Percentiles rank a stretch among this genome's conserved stretches.
These are phyloP conservation scores for Oryctolagus cuniculus DNA, from an alignment of 2,113 vertebrate species.

Conservation along the genomic window DNA sequence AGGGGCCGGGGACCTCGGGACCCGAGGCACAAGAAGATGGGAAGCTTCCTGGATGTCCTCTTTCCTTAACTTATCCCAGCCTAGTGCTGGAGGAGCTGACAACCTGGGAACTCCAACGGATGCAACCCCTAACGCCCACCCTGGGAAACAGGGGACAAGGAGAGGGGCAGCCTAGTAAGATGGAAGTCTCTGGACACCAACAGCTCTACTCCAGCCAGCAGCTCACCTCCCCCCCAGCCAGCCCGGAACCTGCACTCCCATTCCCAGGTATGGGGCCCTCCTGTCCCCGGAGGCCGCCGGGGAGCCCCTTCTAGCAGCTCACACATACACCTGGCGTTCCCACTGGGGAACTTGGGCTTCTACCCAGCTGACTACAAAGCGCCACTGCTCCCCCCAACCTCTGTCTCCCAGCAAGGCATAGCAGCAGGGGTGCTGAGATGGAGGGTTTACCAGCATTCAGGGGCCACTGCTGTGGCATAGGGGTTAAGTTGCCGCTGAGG, in stretches of 20 bases:
- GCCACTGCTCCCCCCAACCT: background rate
- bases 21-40: background rate
- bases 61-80: background rate
- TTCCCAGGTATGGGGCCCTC: background rate
- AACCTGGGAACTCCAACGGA: background rate
- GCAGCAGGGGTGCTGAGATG: background rate
- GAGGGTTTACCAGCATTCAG: background rate
- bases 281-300: background rate
- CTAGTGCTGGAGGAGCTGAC: background rate
- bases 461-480: too few relatives aligned
- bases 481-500: too few relatives aligned
- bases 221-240: too few relatives aligned
- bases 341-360: background rate
- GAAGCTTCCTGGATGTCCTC: background rate
- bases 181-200: background rate
- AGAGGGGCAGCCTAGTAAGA: background rate
- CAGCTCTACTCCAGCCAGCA: background rate
- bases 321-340: too few relatives aligned
- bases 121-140: background rate
- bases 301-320: background rate
- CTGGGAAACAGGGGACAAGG: background rate
- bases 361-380: background rate
- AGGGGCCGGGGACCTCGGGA: background rate
- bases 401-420: background rate
- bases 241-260: background rate